Percentiles rank a stretch among this genome's conserved stretches.
phyloP scores from a whole-genome alignment of 2,113 vertebrate species.

The Oreotrochilus melanogaster region DNA sequence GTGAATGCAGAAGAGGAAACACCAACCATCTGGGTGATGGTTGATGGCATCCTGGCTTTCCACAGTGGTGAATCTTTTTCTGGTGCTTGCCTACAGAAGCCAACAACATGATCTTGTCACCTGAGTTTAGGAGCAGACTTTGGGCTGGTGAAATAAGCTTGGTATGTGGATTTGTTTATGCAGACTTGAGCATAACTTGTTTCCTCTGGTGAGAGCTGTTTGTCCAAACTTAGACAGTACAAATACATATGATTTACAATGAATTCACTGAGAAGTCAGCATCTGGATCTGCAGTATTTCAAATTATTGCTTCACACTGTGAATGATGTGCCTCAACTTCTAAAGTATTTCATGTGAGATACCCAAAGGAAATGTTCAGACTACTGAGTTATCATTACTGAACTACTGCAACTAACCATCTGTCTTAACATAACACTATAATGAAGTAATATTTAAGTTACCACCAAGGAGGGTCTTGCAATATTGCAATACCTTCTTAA shows the following conservation, averaged over 20 bases:
- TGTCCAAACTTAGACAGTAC: conserved; percentile 33
- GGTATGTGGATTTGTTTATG: conserved; percentile 49
- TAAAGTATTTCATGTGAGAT: background rate
- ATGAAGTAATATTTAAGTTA: background rate
- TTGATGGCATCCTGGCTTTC: background rate
- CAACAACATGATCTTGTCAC: background rate
- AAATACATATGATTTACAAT: conserved; percentile 60
- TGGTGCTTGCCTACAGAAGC: fast-evolving
- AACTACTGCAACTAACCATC: background rate
- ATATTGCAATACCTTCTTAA: background rate
- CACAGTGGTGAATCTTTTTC: background rate
- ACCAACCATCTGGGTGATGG: background rate
- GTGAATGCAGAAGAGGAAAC: background rate
- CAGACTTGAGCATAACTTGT: background rate
- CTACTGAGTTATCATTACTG: conserved; percentile 18
- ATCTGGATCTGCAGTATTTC: conserved; percentile 66
- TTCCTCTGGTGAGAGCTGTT: conserved; percentile 36
- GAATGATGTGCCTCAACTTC: conserved; percentile 34
- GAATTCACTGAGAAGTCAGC: conserved; percentile 52
- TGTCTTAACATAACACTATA: background rate
- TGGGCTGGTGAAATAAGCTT: background rate
- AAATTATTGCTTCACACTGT: conserved; percentile 46
- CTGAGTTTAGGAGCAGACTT: background rate
- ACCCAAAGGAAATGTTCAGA: conserved; percentile 43
- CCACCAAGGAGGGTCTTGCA: background rate